phyloP scores from a whole-genome alignment of 2,888 invertebrate genomes.

The Diogma glabrata region DNA sequence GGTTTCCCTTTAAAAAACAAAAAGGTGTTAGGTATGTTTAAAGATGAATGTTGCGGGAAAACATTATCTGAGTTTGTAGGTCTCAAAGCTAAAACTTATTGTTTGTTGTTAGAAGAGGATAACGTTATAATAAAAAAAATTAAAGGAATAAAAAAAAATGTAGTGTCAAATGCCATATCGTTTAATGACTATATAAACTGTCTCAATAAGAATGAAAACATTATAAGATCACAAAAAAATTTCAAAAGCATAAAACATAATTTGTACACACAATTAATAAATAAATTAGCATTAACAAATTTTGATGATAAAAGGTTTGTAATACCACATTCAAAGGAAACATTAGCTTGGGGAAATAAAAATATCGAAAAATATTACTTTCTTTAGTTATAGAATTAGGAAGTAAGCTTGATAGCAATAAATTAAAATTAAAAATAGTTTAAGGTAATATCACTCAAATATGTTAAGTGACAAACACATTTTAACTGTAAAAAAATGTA shows the following conservation, averaged over 20 bases:
- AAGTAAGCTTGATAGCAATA: no score
- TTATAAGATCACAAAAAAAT: constrained; percentile 1
- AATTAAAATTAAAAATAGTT: no score
- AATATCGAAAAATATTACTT: neutral
- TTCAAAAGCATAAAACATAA: neutral
- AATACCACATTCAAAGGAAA: neutral
- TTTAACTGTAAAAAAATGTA: no score
- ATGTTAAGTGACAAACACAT: no score
- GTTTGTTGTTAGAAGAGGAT: neutral
- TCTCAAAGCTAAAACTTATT: neutral
- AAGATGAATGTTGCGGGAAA: neutral
- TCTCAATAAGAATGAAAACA: neutral
- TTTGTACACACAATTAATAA: neutral
- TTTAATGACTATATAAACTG: neutral
- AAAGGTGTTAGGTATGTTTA: neutral
- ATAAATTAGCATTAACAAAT: neutral
- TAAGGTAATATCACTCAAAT: no score
- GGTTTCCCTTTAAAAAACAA: neutral
- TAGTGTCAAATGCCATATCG: neutral
- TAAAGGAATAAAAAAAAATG: neutral
- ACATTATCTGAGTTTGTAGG: neutral
- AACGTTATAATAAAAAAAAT: neutral
- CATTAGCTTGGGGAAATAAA: constrained; percentile 2
- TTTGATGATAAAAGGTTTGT: neutral
- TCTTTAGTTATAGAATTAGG: no score